A percentile compares a stretch with the other conserved stretches of the same genome.
Conservation (phyloP, 2,797 vertebrate genomes). For the Syngnathus acus region DNA sequence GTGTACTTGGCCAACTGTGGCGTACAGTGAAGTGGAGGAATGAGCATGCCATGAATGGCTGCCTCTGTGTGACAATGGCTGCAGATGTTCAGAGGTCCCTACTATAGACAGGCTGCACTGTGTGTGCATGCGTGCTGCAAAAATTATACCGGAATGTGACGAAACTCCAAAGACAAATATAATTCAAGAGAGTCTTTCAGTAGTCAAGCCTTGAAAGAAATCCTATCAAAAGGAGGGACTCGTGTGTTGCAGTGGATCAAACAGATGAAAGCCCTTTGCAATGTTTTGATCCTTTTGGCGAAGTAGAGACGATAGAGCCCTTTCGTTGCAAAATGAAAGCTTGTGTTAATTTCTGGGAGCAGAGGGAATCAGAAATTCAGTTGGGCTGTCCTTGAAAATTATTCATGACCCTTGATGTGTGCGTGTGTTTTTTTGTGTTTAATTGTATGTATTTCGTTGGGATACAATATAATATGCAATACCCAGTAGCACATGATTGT, state of each 20-base stretch:
- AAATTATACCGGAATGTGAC: slow-evolving; percentile 69
- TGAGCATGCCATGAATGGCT: slow-evolving; percentile 64
- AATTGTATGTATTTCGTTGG: too few species aligned
- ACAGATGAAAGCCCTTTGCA: slow-evolving; percentile 63
- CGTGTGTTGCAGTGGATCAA: slow-evolving; percentile 43
- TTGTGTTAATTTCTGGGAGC: neutral
- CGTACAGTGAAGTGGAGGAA: slow-evolving; percentile 56
- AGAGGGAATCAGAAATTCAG: neutral
- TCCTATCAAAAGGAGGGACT: slow-evolving; percentile 57
- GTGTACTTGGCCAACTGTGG: slow-evolving; percentile 49
- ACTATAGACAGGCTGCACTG: slow-evolving; percentile 27
- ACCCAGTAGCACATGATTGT: too few species aligned
- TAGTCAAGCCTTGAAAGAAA: slow-evolving; percentile 48
- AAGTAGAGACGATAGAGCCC: slow-evolving; percentile 22
- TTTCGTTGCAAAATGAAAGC: neutral
- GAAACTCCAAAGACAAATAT: slow-evolving; percentile 65
- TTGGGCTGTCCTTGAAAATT: neutral
- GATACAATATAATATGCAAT: too few species aligned
- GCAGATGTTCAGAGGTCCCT: slow-evolving; percentile 55
- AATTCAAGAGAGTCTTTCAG: slow-evolving; percentile 53
- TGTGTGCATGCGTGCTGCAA: slow-evolving; percentile 36
- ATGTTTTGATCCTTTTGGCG: slow-evolving; percentile 48
- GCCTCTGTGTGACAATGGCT: slow-evolving; percentile 66
- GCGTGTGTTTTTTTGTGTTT: too few species aligned
- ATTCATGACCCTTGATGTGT: too few species aligned